Evolutionary conservation across 2,888 invertebrate genomes (phyloP), one percentile per base, ranked within the genome.

Genomic region (Drosophila kokeensis): DNA sequence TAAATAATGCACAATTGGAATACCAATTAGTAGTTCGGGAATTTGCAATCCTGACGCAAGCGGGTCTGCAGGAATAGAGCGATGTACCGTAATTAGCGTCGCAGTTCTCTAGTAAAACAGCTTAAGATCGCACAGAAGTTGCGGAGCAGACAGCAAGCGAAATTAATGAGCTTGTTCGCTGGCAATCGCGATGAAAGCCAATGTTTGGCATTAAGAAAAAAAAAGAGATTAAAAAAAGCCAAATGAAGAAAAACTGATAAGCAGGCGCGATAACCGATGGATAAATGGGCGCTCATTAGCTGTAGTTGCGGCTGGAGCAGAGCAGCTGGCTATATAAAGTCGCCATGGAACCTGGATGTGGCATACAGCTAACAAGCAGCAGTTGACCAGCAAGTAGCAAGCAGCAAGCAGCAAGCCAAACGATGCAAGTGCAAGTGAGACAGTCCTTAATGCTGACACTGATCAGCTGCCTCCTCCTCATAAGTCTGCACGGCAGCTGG

Each of bases 121-220:
- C 49, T 59, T 38, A 27, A 73, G 54, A 61, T 61, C 76, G 42
- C 48, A 52, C 61, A 50, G 36, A 72, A 77, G 45, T 63, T 60
- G 58, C 32, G 53, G 66, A 15, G 59, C 54, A 36, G 36, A 42
- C 57, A 54, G 54, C 36, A 67, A 66, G 27, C 68, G 48, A 74
- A 78, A 84, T 84, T 85, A 84, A 84, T 84, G 86, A 55, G 42
- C 55, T 65, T 73, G 55, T 45, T n/a, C 30, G 40, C 21, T 7
- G 48, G 64, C 69, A 73, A 88, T 88, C 88, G 87, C 86, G 84
- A 87, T 87, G 83, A 86, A 83, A 86, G 73, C 77, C 77, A 62
- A 57, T 70, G 65, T 59, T 66, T 59, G 49, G 48, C 52, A 57
- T 70, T 29, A 29, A 74, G 21, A 21, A 13, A n/a, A 10, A n/a